These are phyloP conservation scores for Arctocebus calabarensis DNA, from an alignment of 2,797 vertebrate genomes.

Conservation along the genomic window DNA sequence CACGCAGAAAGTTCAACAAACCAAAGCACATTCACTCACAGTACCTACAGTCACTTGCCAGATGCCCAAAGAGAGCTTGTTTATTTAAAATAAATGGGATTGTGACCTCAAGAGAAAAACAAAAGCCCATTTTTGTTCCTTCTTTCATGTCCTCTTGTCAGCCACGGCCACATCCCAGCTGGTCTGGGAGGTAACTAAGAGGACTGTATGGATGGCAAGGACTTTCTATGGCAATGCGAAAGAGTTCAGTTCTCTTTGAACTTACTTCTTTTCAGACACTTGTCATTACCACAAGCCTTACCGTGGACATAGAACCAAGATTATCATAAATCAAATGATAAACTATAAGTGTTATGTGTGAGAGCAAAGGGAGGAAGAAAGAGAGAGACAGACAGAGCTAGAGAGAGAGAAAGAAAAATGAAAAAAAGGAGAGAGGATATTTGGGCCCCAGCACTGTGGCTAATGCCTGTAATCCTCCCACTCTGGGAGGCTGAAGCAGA, in stretches of 20 bases:
- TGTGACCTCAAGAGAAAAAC: background rate
- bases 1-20: background rate
- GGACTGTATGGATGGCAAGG: accelerated
- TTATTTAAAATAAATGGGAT: background rate
- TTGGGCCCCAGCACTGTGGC: too few relatives aligned
- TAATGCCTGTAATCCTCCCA: too few relatives aligned
- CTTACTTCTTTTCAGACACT: background rate
- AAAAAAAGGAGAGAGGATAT: too few relatives aligned
- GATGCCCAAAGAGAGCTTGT: background rate
- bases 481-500: too few relatives aligned
- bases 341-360: background rate
- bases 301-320: background rate
- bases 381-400: background rate
- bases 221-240: background rate
- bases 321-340: background rate
- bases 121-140: background rate
- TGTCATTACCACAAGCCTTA: background rate
- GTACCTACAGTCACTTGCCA: background rate
- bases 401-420: background rate
- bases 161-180: background rate
- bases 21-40: background rate
- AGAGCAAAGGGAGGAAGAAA: too few relatives aligned
- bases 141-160: background rate
- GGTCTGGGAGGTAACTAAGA: background rate
- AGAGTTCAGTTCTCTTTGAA: background rate